Base-by-base conservation (phyloP, 1,140 invertebrate genomes). In the Oryzaephilus surinamensis region DNA sequence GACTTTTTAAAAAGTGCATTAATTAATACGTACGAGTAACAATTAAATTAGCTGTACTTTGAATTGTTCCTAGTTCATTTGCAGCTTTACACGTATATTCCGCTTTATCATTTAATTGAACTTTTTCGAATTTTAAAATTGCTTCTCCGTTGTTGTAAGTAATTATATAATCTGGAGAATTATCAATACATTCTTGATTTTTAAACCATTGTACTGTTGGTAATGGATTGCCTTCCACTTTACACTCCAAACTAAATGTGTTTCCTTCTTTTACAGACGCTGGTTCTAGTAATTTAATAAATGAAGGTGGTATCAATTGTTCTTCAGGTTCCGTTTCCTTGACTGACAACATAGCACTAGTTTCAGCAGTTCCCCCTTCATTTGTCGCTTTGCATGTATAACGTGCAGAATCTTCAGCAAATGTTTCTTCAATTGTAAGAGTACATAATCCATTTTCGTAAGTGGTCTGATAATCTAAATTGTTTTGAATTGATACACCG, bases 181-280 rank as follows among this genome's bases (percentile, higher is more conserved):
- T 77, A 51, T 84, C 79, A 26, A 90, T 73, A 48, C 83, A 82
- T 0, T 67, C 60, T 19, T 73, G 73, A 52, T 84, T 76, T 57
- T 84, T 87, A 48, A 71, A 81, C 85, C 86, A 90, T 32, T 76
- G 76, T 2, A 89, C 79, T 5, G 76, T 77, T 4, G 85, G 84
- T 27, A 85, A 52, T 2, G 84, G 84, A 61, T 82, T 76, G 2
- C 81, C 81, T 34, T 69, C 70, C 2, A 88, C 77, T 29, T 69
- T 72, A 51, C 84, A 88, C 33, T 77, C 70, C 40, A 90, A 74
- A 50, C 73, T 69, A 55, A 77, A 74, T 0, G 72, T 58, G 15
- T 57, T 62, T 7, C 83, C 83, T 62, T 85, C 82, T 20, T 66
- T 68, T 10, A 74, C 74, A 18, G 63, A 63, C 10, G 72, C 71